Conservation (phyloP, 2,113 vertebrate genomes). For the Hoplias malabaricus region DNA sequence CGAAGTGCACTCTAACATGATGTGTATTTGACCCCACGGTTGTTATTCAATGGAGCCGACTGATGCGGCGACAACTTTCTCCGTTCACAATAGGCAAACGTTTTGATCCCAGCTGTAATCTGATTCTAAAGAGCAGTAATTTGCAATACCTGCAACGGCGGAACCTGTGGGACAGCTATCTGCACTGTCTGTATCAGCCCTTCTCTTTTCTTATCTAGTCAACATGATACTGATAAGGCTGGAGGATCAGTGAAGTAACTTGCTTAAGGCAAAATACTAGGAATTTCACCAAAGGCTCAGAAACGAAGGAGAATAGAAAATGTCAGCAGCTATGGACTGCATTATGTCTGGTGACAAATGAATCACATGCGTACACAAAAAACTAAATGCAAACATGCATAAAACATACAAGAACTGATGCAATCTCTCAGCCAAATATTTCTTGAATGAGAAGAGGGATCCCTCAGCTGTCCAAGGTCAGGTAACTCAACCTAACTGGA, state of each 20-base stretch:
- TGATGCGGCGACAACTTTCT: background rate
- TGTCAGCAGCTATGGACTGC: background rate
- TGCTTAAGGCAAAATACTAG: background rate
- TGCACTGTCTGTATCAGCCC: background rate
- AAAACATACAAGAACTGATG: too few relatives aligned
- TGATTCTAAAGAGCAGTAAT: constrained; percentile 15
- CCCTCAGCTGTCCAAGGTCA: too few relatives aligned
- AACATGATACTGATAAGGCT: constrained; percentile 7
- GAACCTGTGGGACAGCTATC: background rate
- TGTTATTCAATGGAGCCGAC: constrained; percentile 6
- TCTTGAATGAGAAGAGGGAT: too few relatives aligned
- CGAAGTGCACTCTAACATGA: background rate
- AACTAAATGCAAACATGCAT: too few relatives aligned
- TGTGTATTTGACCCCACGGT: background rate
- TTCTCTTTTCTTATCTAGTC: constrained; percentile 9
- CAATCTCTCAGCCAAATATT: too few relatives aligned
- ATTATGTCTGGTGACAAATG: background rate
- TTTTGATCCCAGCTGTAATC: background rate
- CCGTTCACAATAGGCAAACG: background rate
- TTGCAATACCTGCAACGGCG: background rate
- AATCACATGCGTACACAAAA: background rate
- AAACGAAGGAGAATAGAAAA: background rate
- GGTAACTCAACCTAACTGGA: too few relatives aligned
- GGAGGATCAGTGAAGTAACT: background rate
- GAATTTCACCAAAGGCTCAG: background rate